These are phyloP conservation scores for Plagodis pulveraria DNA, from an alignment of 2,888 invertebrate species.

Conservation along the genomic window DNA sequence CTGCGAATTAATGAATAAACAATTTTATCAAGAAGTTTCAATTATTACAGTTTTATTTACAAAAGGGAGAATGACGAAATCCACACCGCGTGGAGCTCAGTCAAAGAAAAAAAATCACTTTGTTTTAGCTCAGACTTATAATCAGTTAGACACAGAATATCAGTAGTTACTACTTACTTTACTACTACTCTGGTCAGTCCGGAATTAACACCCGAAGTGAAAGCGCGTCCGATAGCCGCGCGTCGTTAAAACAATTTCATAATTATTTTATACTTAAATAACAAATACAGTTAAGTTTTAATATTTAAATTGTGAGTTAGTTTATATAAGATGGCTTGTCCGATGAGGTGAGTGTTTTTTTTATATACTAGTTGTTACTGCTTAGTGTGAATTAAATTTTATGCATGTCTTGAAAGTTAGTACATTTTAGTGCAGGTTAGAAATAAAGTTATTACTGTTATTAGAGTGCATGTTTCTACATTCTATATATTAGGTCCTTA, in stretches of 20 bases:
- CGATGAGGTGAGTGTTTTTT: conserved; percentile 66
- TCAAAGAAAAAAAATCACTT: conserved; percentile 6
- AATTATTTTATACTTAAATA: no score
- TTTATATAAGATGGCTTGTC: conserved; percentile 68
- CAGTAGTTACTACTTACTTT: no score
- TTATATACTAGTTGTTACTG: not conserved
- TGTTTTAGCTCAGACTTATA: no score
- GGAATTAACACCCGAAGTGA: conserved; percentile 50
- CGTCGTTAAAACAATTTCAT: conserved; percentile 2
- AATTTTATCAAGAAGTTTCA: not conserved
- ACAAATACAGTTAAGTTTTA: not conserved
- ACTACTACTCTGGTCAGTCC: conserved; percentile 39
- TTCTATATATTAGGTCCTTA: no score
- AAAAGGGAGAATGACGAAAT: conserved; percentile 59
- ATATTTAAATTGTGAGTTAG: conserved; percentile 25
- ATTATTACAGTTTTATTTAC: conserved; percentile 19
- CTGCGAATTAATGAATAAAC: not conserved
- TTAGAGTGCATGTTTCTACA: no score
- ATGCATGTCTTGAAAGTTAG: not conserved
- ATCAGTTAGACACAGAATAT: no score
- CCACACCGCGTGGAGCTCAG: conserved; percentile 38
- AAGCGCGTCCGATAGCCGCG: conserved; percentile 47
- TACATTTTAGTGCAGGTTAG: not conserved
- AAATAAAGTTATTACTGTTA: no score
- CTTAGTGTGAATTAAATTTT: not conserved